A percentile compares a stretch with the other conserved stretches of the same genome.
Conservation (phyloP, 1,140 invertebrate genomes). For the Ericerus pela region DNA sequence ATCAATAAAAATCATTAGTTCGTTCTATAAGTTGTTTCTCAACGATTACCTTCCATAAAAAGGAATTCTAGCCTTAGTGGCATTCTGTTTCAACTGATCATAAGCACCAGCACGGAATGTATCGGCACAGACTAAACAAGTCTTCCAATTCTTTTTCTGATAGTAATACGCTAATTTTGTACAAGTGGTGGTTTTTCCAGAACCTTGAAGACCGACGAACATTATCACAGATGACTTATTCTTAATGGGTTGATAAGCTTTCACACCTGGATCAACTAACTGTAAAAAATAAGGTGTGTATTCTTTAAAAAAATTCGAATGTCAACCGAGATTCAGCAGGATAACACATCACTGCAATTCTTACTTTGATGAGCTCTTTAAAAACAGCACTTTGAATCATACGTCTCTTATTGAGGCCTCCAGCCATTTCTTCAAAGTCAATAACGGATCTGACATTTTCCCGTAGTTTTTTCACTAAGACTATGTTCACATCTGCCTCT, state of each 20-base stretch:
- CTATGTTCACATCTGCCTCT: conserved; percentile 98
- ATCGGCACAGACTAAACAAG: conserved; percentile 96
- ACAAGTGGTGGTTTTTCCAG: conserved; percentile 99
- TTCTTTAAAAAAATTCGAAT: no score
- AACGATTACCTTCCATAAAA: conserved; percentile 86
- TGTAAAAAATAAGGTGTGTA: conserved; percentile 39
- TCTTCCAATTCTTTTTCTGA: conserved; percentile 98
- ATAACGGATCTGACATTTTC: conserved; percentile 97
- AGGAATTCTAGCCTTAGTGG: conserved; percentile 98
- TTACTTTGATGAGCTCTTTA: conserved; percentile 93
- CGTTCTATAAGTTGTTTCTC: neutral
- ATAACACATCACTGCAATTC: neutral
- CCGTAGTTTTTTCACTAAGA: conserved; percentile 85
- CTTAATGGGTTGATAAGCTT: conserved; percentile 91
- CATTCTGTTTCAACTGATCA: conserved; percentile 99
- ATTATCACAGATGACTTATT: conserved; percentile 93
- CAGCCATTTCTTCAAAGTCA: conserved; percentile 99
- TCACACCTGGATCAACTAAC: conserved; percentile 96
- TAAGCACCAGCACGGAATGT: conserved; percentile 99
- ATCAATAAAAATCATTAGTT: neutral
- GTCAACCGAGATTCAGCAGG: neutral
- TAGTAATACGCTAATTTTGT: conserved; percentile 99
- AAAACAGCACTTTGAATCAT: conserved; percentile 99
- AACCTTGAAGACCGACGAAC: conserved; percentile 99
- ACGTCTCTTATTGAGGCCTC: conserved; percentile 90